These are phyloP conservation scores for Ophiothrix spiculata DNA, from an alignment of 35 echinoderm and acorn worm species.

Conservation along the genomic window DNA sequence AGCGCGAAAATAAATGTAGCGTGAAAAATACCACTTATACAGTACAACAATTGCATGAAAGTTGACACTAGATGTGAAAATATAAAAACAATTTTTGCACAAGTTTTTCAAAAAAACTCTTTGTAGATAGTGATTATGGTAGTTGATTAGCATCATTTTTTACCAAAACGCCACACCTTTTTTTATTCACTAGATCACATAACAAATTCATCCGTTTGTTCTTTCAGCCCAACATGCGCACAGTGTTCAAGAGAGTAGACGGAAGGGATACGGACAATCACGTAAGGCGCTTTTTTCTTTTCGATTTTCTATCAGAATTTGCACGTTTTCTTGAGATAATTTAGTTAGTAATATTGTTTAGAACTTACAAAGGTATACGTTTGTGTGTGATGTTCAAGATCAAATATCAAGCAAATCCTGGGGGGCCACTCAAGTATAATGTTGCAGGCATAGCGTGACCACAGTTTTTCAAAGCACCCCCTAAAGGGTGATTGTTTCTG, in stretches of 20 bases:
- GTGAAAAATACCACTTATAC: neutral
- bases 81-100: neutral
- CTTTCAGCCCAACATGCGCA: constrained; percentile 3
- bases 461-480: no score
- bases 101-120: neutral
- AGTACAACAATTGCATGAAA: neutral
- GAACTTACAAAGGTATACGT: no score
- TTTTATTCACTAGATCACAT: neutral
- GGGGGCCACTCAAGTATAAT: no score
- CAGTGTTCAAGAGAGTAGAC: neutral
- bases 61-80: neutral
- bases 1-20: neutral
- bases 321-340: no score
- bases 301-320: no score
- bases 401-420: no score
- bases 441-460: no score
- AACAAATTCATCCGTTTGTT: neutral
- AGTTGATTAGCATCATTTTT: neutral
- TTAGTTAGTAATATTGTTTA: no score
- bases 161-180: neutral
- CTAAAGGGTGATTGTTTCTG: no score
- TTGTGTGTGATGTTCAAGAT: no score
- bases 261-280: neutral
- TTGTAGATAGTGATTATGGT: neutral
- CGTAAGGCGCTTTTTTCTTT: no score